Evolutionary conservation across 2,113 vertebrate species (phyloP).

Genomic region (Carollia perspicillata): DNA sequence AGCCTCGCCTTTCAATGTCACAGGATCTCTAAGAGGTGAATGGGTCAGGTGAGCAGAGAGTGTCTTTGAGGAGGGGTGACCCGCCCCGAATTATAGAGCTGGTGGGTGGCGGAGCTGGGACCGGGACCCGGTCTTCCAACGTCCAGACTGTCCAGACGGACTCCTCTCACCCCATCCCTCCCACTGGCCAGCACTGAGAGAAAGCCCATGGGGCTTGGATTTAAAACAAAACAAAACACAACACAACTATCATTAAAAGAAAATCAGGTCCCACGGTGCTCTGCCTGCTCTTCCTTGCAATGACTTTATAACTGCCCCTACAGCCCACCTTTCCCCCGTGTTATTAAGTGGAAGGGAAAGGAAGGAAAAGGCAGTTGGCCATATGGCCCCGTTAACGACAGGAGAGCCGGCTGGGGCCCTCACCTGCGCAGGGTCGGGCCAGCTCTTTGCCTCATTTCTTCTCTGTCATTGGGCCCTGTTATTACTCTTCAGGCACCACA

Average conservation of each 20-base stretch:
- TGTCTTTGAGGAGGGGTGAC: background rate
- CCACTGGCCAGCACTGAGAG: background rate
- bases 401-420: conserved; percentile 62
- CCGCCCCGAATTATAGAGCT: background rate
- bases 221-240: background rate
- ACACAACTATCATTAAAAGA: background rate
- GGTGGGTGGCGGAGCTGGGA: background rate
- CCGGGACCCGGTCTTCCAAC: background rate
- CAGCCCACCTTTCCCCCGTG: background rate
- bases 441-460: conserved; percentile 52
- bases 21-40: background rate
- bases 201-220: background rate
- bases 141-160: too few relatives aligned
- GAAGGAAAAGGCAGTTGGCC: conserved; percentile 56
- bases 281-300: background rate
- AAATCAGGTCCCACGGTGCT: background rate
- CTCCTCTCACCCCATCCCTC: background rate
- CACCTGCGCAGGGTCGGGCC: conserved; percentile 70
- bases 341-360: conserved; percentile 59
- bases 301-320: background rate
- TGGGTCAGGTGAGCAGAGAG: background rate
- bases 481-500: conserved; percentile 77
- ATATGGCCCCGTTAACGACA: background rate
- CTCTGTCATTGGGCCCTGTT: conserved; percentile 74
- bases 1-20: background rate